Conservation (phyloP, 2,888 invertebrate genomes). For the Phalera bucephala region DNA sequence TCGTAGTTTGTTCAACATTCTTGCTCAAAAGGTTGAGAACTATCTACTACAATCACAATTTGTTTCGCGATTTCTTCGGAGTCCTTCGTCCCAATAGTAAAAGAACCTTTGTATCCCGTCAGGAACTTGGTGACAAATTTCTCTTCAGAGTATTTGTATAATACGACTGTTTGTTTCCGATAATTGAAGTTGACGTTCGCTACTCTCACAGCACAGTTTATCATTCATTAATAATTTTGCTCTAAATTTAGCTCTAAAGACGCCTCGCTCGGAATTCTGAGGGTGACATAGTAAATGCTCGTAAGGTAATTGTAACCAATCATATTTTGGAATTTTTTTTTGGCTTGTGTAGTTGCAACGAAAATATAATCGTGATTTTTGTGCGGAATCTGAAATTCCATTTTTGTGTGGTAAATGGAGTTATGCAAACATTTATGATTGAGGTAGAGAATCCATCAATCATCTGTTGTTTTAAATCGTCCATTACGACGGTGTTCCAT, state of each 20-base stretch:
- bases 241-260: no score
- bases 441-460: constrained; percentile 35
- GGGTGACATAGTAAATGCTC: no score
- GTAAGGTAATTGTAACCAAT: no score
- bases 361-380: no score
- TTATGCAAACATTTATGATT: constrained; percentile 1
- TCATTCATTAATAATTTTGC: no score
- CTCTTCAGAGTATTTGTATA: constrained; percentile 48
- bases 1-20: constrained; percentile 39
- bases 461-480: constrained; percentile 43
- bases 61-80: constrained; percentile 44
- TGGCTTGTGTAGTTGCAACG: no score
- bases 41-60: constrained; percentile 52
- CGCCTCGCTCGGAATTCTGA: no score
- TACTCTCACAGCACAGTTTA: no score
- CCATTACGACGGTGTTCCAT: constrained; percentile 10
- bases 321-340: no score
- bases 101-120: constrained; percentile 47
- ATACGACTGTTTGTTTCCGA: not conserved
- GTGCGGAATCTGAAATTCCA: no score
- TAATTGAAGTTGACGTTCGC: constrained; percentile 37
- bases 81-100: constrained; percentile 47
- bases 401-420: no score
- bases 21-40: constrained; percentile 51
- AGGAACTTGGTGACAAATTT: constrained; percentile 43